A percentile compares a stretch with the other conserved stretches of the same genome.
phyloP scores from a whole-genome alignment of 2,888 invertebrate genomes.

The Augiades crinisus region DNA sequence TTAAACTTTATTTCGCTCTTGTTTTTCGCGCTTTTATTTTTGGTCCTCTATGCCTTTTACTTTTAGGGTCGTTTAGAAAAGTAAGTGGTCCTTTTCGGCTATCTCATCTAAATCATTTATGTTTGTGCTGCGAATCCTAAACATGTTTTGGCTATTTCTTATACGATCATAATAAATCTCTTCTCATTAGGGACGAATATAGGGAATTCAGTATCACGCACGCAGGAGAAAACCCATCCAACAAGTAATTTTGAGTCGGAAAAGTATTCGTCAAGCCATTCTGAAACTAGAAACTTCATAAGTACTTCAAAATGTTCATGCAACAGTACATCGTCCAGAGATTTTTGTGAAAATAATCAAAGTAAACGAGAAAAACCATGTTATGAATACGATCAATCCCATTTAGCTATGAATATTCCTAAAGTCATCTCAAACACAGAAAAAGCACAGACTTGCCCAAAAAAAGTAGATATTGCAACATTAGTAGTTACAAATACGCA shows the following conservation, averaged over 20 bases:
- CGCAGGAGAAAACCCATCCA: slow-evolving; percentile 32
- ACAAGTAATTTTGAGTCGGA: slow-evolving; percentile 41
- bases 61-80: too few species aligned
- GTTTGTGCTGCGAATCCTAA: too few species aligned
- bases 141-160: too few species aligned
- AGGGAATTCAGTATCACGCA: slow-evolving; percentile 43
- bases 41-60: too few species aligned
- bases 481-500: slow-evolving; percentile 51
- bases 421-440: slow-evolving; percentile 47
- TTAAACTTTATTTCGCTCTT: too few species aligned
- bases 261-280: slow-evolving; percentile 40
- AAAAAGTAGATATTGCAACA: slow-evolving; percentile 58
- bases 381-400: slow-evolving; percentile 54
- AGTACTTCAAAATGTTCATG: slow-evolving; percentile 47
- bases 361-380: slow-evolving; percentile 56
- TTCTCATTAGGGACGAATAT: too few species aligned
- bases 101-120: too few species aligned
- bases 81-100: too few species aligned
- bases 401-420: slow-evolving; percentile 54
- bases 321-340: slow-evolving; percentile 34
- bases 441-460: slow-evolving; percentile 37
- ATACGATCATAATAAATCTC: too few species aligned
- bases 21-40: too few species aligned
- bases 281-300: slow-evolving; percentile 22
- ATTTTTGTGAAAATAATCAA: slow-evolving; percentile 43